Evolutionary conservation across 2,113 vertebrate species (phyloP), one percentile per base, ranked within the genome.

Genomic region (Entelurus aequoreus): DNA sequence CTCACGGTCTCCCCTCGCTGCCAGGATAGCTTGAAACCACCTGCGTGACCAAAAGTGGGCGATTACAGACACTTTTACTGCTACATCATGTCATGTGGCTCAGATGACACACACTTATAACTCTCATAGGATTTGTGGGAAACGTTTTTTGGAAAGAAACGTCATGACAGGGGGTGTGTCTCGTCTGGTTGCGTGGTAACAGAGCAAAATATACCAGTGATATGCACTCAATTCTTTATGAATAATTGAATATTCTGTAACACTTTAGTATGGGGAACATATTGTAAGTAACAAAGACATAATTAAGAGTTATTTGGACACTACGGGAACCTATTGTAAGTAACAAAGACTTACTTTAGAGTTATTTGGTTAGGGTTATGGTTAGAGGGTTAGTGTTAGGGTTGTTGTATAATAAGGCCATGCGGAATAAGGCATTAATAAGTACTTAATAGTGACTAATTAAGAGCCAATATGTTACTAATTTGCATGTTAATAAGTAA

Each of bases 31-130:
- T 82, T 81, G 59, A 75, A 58, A 55, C 71, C 66, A 28, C 28
- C 28, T 28, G 57, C 53, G 60, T 74, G 66, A 72, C 63, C 40
- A 62, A 67, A 46, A 83, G 54, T 38, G 15, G 69, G 46, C 71
- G 60, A 79, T 86, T 75, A 65, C 60, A 68, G 50, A 36, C 60
- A 65, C 69, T 77, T 79, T 75, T 70, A 77, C 72, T 71, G 72
- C 56, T 69, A 48, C 70, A 69, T 68, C 63, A 66, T 71, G 56
- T 65, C 65, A 83, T 60, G 67, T 62, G 63, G 63, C 75, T 80
- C 65, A 70, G 53, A 63, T 76, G 68, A 75, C 72, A 65, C 57
- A 50, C 46, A 56, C 49, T 47, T 61, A 65, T 58, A 74, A 59
- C 51, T 59, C 66, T 72, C 72, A 54, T 50, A 71, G 69, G 66